Percentiles rank a stretch among this genome's conserved stretches.
Conservation (phyloP, 1,140 invertebrate species). For the Maconellicoccus hirsutus region DNA sequence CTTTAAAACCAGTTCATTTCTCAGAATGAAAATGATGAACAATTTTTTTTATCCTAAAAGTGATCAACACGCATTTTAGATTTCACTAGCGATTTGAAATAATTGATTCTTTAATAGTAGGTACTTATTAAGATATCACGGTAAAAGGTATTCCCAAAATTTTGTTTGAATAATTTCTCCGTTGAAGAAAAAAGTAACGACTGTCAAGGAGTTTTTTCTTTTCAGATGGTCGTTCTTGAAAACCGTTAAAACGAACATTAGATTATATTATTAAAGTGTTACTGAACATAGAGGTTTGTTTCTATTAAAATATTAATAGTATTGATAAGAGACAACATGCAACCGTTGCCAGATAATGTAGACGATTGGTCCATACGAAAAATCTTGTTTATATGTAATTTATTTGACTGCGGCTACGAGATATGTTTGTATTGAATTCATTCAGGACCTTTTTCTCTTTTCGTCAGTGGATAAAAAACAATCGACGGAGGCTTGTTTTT, state of each 20-base stretch:
- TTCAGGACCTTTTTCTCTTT: neutral
- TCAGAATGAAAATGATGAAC: too few relatives aligned
- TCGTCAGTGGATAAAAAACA: neutral
- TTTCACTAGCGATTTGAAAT: too few relatives aligned
- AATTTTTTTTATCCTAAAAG: too few relatives aligned
- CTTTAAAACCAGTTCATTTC: too few relatives aligned
- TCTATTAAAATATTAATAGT: conserved; percentile 10
- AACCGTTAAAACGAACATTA: neutral
- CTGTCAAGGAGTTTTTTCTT: neutral
- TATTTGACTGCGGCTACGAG: neutral
- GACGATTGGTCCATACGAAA: conserved; percentile 2
- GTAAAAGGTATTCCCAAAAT: neutral
- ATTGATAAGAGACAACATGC: conserved; percentile 8
- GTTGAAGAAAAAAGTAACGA: neutral
- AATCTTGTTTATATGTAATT: neutral
- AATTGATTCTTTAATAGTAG: neutral
- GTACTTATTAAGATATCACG: too few relatives aligned
- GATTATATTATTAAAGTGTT: neutral
- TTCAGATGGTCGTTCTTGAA: neutral
- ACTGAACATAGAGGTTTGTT: conserved; percentile 8
- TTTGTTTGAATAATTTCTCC: neutral
- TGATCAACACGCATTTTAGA: too few relatives aligned
- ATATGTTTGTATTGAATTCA: neutral
- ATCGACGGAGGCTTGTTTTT: neutral
- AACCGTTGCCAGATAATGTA: conserved; percentile 1